Base-by-base conservation (phyloP, 2,113 vertebrate species). In the Ranitomeya variabilis region DNA sequence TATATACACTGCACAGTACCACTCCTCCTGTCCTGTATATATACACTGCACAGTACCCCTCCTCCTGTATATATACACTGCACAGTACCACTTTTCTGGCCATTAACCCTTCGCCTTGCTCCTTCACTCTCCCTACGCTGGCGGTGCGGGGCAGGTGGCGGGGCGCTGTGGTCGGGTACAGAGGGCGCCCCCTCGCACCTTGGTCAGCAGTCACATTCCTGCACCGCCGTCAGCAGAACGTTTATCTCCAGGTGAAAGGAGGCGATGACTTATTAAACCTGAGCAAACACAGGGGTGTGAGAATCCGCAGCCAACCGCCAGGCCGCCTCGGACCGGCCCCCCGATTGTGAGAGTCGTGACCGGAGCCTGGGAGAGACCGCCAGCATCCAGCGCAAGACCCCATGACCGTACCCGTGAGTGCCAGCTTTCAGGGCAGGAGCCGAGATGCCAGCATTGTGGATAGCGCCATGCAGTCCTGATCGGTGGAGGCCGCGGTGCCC, bases 251-350 rank as follows among this genome's bases (percentile, higher is more conserved):
- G 14, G 74, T 79, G 60, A 78, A 54, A 37, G 26, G 31, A 19
- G 18, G 52, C n/a, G 62, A 14, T 86, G 9, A 86, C 83, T 59
- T 60, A 86, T 86, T 86, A 86, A 76, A 60, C 12, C 21, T 76
- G 57, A 74, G 31, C 69, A 86, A 86, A 86, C 69, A 86, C 69
- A 66, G 62, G 81, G 81, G 81, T 66, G 81, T 69, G 62, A 81
- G 55, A 62, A 37, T 16, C 26, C 1, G 15, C 79, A 59, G 23
- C 79, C 79, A 81, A 81, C 59, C 79, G 18, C 55, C 57, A 1
- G 23, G 23, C 57, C 2, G 1, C 26, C 14, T 9, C 26, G 16
- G n/a, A 62, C 16, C 60, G 5, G 19, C 18, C 62, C 26, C 26
- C 26, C 26, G 26, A 31, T 31, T 31, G 26, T 31, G 26, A n/a